Base-by-base conservation (phyloP, 2,797 vertebrate species). In the Diglossa cyanea region DNA sequence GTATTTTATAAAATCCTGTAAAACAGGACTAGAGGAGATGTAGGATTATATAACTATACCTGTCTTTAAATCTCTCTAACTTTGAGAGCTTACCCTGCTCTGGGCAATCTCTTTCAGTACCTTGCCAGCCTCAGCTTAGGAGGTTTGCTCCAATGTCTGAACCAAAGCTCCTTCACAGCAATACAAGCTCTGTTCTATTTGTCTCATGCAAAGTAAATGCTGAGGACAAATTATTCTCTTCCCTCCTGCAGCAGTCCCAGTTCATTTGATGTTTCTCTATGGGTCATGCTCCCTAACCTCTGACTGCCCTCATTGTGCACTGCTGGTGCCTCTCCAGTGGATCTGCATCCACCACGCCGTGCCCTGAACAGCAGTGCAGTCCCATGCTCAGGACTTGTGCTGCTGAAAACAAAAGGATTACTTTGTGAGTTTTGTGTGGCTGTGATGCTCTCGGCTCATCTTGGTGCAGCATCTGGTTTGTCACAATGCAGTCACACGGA, bases 91-190 rank as follows among this genome's bases (percentile, higher is more conserved):
- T 30, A 28, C 31, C 8, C 16, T 61, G 35, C 44, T 39, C 58
- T 54, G 42, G 21, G 70, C 30, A 54, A 6, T 77, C 31, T 74
- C 17, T 71, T 86, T 55, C 57, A 67, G 57, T 67, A 47, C 30
- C 45, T 71, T 0, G 0, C 35, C 11, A 18, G 44, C 33, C 61
- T 80, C 11, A n/a, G 42, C n/a, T 51, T 24, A 26, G 62, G 23
- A 72, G 31, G 17, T 63, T 81, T 84, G 91, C 21, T 89, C 23
- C 70, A 3, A 16, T n/a, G 24, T 40, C 57, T 85, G 37, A 79
- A 62, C 31, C 66, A 57, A 86, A 68, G 51, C 62, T 75, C 21
- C 28, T 68, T 68, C 11, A 8, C 35, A 83, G 68, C 26, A 28
- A 11, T 45, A 30, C 37, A 65, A 48, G 37, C 61, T 72, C 50